Evolutionary conservation across 1,140 invertebrate species (phyloP).

Genomic region (Coelopa frigida): DNA sequence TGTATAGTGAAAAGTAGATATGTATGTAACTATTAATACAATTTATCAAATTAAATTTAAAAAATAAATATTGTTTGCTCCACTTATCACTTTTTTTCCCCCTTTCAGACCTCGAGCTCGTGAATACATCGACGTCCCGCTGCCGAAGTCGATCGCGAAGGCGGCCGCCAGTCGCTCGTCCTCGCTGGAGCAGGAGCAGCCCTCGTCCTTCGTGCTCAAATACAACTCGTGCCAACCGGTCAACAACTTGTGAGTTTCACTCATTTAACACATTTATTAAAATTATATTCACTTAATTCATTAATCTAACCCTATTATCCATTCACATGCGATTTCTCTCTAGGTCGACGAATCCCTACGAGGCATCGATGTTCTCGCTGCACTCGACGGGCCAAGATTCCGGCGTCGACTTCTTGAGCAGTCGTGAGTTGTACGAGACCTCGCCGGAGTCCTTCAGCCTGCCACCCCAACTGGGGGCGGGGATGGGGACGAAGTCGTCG

Average conservation of each 20-base stretch:
- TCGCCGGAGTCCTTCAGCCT: constrained; percentile 56
- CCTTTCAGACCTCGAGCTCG: constrained; percentile 23
- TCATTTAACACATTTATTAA: background rate
- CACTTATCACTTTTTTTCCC: too few relatives aligned
- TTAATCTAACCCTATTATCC: too few relatives aligned
- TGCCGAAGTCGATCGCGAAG: constrained; percentile 42
- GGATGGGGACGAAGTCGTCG: constrained; percentile 15
- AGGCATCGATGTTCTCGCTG: constrained; percentile 64
- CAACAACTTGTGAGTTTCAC: constrained; percentile 35
- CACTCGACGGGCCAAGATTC: constrained; percentile 75
- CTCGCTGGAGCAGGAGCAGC: constrained; percentile 11
- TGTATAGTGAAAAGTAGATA: too few relatives aligned
- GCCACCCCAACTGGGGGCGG: constrained; percentile 16
- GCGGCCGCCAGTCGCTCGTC: constrained; percentile 14
- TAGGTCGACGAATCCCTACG: constrained; percentile 29
- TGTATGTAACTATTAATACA: too few relatives aligned
- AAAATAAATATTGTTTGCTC: too few relatives aligned
- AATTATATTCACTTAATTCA: too few relatives aligned
- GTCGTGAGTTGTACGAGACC: constrained; percentile 53
- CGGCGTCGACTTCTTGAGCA: constrained; percentile 53
- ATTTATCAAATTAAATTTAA: too few relatives aligned
- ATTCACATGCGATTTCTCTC: too few relatives aligned
- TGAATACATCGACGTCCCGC: constrained; percentile 43
- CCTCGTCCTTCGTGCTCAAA: constrained; percentile 30
- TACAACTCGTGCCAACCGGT: constrained; percentile 40